Base-by-base conservation (phyloP, 2,888 invertebrate species). In the Megalurothrips usitatus region DNA sequence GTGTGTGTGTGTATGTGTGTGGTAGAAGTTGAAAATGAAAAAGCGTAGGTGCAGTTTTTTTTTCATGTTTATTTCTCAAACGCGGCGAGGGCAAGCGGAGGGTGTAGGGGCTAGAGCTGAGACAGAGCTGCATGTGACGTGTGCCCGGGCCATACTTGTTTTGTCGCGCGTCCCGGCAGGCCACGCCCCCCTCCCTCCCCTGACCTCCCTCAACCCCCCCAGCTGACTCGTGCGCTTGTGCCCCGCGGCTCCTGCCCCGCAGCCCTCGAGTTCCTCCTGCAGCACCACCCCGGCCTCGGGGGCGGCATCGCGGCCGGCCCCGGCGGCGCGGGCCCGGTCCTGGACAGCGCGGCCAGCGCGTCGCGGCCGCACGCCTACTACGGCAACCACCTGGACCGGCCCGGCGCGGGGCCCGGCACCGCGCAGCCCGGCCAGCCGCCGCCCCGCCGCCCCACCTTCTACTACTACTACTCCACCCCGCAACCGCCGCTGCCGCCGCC, bases 401-500 rank as follows among this genome's bases (percentile, higher is more conserved):
- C 82, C 81, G 81, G 52, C 83, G 81, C 83, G 82, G 47, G 80
- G 82, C 26, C 82, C 82, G 81, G 79, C 79, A 82, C 82, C 75
- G 82, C 82, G 79, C 82, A 83, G 81, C 82, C 82, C 82, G 80
- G 78, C 47, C 83, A 83, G 6, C 82, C 82, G 8, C 80, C 81
- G 26, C 43, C 81, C n/a, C 79, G 43, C 28, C 52, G 78, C 49
- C 68, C 47, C 68, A 79, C 79, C 43, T 81, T 81, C 81, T 82
- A 81, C 47, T 82, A 79, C 80, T 82, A 81, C 79, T 79, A 81
- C 79, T 34, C 23, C 80, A 79, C 80, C 75, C 47, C 47, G 75
- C 17, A 79, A 80, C 49, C 79, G 17, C 34, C 86, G 85, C 81
- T 84, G 85, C 83, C 86, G 85, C 12, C 84, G 84, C 78, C 81